Evolutionary conservation across 2,888 invertebrate species (phyloP), one percentile per base, ranked within the genome.

Genomic region (Adelphocoris suturalis): DNA sequence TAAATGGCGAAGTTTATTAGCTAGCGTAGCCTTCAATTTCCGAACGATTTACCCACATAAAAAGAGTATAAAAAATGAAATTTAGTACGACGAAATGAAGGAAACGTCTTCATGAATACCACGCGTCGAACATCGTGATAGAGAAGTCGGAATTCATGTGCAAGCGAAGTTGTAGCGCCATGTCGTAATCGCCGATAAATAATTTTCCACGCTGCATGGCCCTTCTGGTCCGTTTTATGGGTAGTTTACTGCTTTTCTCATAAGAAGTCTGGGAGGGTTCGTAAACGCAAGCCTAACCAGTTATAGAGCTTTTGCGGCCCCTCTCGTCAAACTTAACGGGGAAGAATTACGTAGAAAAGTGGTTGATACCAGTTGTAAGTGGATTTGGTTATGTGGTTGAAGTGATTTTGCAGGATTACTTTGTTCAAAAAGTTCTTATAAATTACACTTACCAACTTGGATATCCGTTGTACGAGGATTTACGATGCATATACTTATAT

Each of bases 161-260:
- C 68, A n/a, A 68, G 68, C 68, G 1, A 68, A 23, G 68, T 68
- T 68, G 68, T 23, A 7, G 23, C 12, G 27, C 68, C 68, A 19
- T 19, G n/a, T 23, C 9, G 19, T 23, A 68, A 23, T 68, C 9
- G 68, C 11, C 68, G 68, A 68, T 68, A 27, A 68, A 68, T 68
- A 68, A 68, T 68, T 23, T 27, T 23, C 68, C 37, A n/a, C 23
- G 68, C 11, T 68, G 5, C 2, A 11, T 13, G 19, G 23, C 27
- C 68, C 68, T 68, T 68, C 23, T 19, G 23, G 68, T 68, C 68
- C 27, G 68, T 68, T 68, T 68, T 68, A 68, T 68, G 68, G 12
- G 23, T 68, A 68, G 23, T 68, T 68, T 68, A 23, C n/a, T 19
- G 11, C 68, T 52, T 52, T 9, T 19, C 23, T 23, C 68, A 68